Percentiles rank a stretch among this genome's conserved stretches.
Evolutionary conservation across 2,113 vertebrate species (phyloP).

Genomic region (Phylloscopus trochilus): DNA sequence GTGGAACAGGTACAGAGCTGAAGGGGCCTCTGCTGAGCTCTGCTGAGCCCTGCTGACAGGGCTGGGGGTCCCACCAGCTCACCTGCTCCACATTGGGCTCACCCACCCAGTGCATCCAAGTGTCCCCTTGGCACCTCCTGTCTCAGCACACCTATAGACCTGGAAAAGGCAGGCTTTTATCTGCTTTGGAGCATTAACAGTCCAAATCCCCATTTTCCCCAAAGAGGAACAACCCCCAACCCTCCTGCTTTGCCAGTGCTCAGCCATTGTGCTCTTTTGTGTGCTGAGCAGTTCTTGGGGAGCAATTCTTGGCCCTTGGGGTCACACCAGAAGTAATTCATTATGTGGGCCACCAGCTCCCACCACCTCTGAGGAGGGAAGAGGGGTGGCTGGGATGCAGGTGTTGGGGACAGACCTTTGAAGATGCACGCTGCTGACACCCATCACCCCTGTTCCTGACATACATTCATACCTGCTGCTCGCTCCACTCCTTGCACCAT

Average conservation of each 20-base stretch:
- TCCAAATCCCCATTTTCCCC: background rate
- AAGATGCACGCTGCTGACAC: background rate
- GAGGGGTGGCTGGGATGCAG: background rate
- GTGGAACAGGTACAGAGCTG: background rate
- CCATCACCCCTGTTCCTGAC: background rate
- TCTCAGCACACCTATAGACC: background rate
- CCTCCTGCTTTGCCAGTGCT: fast-evolving
- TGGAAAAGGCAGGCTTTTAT: background rate
- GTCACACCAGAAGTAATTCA: background rate
- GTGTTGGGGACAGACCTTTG: background rate
- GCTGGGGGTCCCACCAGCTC: background rate
- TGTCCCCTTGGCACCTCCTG: background rate
- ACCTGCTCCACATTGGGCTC: background rate
- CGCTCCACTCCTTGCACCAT: fast-evolving
- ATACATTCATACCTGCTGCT: constrained; percentile 13
- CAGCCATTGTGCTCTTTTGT: background rate
- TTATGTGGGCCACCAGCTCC: fast-evolving
- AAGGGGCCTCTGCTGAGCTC: background rate
- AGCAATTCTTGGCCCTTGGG: background rate
- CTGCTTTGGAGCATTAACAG: background rate
- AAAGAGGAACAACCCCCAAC: background rate
- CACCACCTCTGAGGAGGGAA: background rate
- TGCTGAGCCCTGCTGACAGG: background rate
- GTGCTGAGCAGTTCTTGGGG: background rate
- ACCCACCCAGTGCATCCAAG: background rate